Base-by-base conservation (phyloP, 1,140 invertebrate species). In the Triops cancriformis region DNA sequence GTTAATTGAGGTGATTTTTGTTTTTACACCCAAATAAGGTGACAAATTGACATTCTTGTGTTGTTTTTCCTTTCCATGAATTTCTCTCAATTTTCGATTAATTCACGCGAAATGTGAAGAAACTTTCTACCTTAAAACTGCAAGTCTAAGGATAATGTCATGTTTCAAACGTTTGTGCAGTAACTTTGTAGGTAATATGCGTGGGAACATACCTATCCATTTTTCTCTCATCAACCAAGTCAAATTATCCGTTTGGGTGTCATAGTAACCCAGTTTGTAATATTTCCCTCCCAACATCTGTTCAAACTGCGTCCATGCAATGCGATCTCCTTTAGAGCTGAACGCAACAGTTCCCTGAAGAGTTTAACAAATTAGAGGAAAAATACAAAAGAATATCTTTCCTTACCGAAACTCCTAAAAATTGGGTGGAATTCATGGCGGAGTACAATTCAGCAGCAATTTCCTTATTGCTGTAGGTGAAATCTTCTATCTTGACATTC, bases 241-340 rank as follows among this genome's bases (percentile, higher is more conserved):
- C 1, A 99, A 88, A 86, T 98, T 97, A 84, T 98, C 95, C 42
- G 91, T 92, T 82, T 95, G 94, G 26, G 93, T 95, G 84, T 99
- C 97, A 83, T 98, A 99, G 84, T 95, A 98, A 10, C 96, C 97
- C n/a, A 98, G 86, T 82, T 95, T 93, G 18, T 93, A 90, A 84
- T 99, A 99, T 82, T 93, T 94, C 74, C 96, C 96, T 86, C 97
- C 92, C 81, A 91, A 91, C 87, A 99, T 92, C 85, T 99, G 98
- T 85, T 99, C 98, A 79, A 99, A 96, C 87, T 98, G 95, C 9
- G 97, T 99, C 84, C 97, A 88, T n/a, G 97, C 96, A 82, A 99
- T 99, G 81, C 98, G 90, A 86, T 99, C 98, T 81, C 98, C 98
- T 86, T 96, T 93, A 0, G 96, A 97, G 82, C 95, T 98, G 86